Conservation (phyloP, 2,113 vertebrate genomes). For the Gymnorhina tibicen region DNA sequence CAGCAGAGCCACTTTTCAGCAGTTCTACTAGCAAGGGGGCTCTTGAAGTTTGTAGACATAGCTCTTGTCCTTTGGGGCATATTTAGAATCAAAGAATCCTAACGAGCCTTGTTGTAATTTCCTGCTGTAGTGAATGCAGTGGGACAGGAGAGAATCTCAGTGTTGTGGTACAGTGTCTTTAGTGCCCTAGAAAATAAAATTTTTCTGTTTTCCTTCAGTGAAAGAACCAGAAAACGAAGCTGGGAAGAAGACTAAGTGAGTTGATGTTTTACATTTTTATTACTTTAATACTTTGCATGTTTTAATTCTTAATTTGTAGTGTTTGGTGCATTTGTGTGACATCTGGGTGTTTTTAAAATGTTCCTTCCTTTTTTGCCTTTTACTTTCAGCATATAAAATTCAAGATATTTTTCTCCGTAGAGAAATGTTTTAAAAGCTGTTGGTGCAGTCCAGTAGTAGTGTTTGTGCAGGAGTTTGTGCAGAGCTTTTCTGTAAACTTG, state of each 20-base stretch:
- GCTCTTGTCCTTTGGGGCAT: fast-evolving
- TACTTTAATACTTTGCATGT: conserved; percentile 44
- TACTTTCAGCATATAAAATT: conserved; percentile 25
- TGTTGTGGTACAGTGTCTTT: not conserved
- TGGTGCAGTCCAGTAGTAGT: not conserved
- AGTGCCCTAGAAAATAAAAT: not conserved
- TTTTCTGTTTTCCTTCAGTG: conserved; percentile 75
- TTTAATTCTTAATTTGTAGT: not conserved
- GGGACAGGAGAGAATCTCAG: not conserved
- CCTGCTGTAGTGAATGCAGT: not conserved
- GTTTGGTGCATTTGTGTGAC: conserved; percentile 27
- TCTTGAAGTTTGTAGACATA: not conserved
- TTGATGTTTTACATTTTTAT: conserved; percentile 1
- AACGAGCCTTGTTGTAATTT: not conserved
- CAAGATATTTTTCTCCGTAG: not conserved
- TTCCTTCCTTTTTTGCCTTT: not conserved
- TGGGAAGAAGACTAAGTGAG: conserved; percentile 88
- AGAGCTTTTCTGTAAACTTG: not conserved
- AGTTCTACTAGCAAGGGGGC: not conserved
- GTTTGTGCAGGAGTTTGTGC: not conserved
- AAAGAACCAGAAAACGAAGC: conserved; percentile 79
- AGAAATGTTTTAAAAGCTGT: not conserved
- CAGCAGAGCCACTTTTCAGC: not conserved
- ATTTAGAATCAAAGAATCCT: not conserved
- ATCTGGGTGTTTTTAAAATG: not conserved